These are phyloP conservation scores for Bicyclus anynana DNA, from an alignment of 1,140 invertebrate species.

Conservation along the genomic window DNA sequence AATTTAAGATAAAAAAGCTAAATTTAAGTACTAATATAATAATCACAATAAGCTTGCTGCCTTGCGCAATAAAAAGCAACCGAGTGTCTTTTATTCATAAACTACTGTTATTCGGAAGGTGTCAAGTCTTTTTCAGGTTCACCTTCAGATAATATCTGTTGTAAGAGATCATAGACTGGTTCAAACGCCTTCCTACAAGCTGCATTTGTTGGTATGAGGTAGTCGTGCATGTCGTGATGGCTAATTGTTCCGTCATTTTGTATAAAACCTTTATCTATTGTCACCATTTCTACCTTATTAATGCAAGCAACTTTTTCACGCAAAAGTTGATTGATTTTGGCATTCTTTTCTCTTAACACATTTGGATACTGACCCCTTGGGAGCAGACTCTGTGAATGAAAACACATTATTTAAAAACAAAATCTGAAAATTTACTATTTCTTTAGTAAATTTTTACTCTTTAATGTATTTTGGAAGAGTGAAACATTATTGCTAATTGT, in stretches of 20 bases:
- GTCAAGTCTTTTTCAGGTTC: slow-evolving; percentile 85
- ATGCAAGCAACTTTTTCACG: slow-evolving; percentile 79
- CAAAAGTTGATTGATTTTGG: slow-evolving; percentile 85
- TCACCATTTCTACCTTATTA: slow-evolving; percentile 82
- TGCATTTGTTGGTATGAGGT: slow-evolving; percentile 88
- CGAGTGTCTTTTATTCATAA: slow-evolving; percentile 28
- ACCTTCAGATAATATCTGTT: slow-evolving; percentile 85
- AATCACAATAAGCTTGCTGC: slow-evolving; percentile 70
- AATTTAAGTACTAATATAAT: slow-evolving; percentile 65
- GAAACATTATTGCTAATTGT: too few species aligned
- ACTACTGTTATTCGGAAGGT: slow-evolving; percentile 79
- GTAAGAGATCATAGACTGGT: slow-evolving; percentile 86
- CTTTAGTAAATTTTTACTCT: too few species aligned
- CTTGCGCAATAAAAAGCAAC: slow-evolving; percentile 55
- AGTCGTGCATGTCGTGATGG: slow-evolving; percentile 93
- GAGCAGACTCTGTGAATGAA: slow-evolving; percentile 84
- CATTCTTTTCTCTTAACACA: slow-evolving; percentile 85
- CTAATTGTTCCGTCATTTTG: slow-evolving; percentile 88
- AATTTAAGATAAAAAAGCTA: slow-evolving; percentile 68
- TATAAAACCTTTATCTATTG: slow-evolving; percentile 86
- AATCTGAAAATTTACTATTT: too few species aligned
- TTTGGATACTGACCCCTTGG: slow-evolving; percentile 91
- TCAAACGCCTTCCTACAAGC: slow-evolving; percentile 91
- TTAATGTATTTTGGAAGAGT: too few species aligned
- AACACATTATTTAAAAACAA: slow-evolving; percentile 5